Evolutionary conservation across 2,113 vertebrate species (phyloP).

Genomic region (Thamnophis sirtalis): DNA sequence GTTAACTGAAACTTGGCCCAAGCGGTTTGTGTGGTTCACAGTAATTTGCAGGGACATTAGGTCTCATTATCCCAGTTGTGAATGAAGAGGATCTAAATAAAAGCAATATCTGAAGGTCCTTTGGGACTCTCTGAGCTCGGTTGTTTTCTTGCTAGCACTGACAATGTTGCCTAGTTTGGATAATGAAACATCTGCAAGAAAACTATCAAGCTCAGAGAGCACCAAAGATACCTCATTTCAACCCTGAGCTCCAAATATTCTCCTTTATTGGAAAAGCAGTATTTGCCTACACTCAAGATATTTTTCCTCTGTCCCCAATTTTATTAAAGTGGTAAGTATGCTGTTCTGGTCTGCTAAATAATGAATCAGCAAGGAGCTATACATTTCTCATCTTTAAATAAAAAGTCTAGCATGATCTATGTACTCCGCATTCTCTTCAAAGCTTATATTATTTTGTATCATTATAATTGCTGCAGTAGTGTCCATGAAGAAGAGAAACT

Average conservation of each 20-base stretch:
- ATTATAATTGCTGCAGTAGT: neutral
- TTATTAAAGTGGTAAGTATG: neutral
- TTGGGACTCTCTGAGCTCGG: neutral
- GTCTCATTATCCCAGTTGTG: neutral
- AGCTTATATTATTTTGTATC: neutral
- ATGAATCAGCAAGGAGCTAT: neutral
- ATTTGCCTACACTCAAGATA: neutral
- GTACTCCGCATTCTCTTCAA: neutral
- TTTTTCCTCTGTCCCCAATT: neutral
- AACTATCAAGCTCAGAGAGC: neutral
- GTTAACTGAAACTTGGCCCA: neutral
- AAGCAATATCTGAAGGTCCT: neutral
- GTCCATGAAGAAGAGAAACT: neutral
- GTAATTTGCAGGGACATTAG: neutral
- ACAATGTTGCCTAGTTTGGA: neutral
- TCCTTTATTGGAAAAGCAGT: neutral
- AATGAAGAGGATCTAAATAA: neutral
- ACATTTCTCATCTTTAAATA: neutral
- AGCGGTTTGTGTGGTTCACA: neutral
- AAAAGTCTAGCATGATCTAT: neutral
- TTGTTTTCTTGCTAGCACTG: neutral
- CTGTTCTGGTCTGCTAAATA: neutral
- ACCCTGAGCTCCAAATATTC: neutral
- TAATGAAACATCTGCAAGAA: neutral
- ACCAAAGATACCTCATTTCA: neutral